Conservation (phyloP, 1,140 invertebrate genomes). For the Temnothorax curvispinosus region DNA sequence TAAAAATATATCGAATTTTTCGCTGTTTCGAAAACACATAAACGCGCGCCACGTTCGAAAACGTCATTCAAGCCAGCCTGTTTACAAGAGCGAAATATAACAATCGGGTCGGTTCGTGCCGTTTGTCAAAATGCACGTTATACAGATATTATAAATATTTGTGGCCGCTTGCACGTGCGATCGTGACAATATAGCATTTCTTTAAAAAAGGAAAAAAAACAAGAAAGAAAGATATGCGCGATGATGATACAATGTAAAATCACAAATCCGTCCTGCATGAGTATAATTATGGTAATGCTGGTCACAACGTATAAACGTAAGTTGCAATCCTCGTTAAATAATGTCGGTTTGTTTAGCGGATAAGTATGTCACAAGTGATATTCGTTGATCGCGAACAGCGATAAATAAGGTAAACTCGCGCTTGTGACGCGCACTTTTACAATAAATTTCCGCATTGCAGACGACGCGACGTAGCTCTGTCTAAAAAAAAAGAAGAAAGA, state of each 20-base stretch:
- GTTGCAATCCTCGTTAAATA: conserved; percentile 13
- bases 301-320: not conserved
- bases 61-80: not conserved
- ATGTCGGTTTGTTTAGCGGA: conserved; percentile 36
- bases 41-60: not conserved
- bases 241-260: not conserved
- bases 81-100: conserved; percentile 16
- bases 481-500: not conserved
- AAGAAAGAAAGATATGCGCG: not conserved
- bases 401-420: conserved; percentile 30
- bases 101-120: conserved; percentile 22
- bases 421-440: conserved; percentile 8
- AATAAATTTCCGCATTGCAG: conserved; percentile 46
- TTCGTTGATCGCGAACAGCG: not conserved
- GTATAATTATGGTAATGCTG: not conserved
- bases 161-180: not conserved
- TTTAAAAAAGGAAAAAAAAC: not conserved
- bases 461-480: too few species aligned
- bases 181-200: not conserved
- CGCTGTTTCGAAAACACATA: not conserved
- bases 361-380: conserved; percentile 27
- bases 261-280: not conserved
- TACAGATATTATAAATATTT: conserved; percentile 18
- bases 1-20: conserved; percentile 40
- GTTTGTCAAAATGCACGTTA: conserved; percentile 6